Evolutionary conservation across 2,797 vertebrate species (phyloP).

Genomic region (Heteromormyrus szaboi): DNA sequence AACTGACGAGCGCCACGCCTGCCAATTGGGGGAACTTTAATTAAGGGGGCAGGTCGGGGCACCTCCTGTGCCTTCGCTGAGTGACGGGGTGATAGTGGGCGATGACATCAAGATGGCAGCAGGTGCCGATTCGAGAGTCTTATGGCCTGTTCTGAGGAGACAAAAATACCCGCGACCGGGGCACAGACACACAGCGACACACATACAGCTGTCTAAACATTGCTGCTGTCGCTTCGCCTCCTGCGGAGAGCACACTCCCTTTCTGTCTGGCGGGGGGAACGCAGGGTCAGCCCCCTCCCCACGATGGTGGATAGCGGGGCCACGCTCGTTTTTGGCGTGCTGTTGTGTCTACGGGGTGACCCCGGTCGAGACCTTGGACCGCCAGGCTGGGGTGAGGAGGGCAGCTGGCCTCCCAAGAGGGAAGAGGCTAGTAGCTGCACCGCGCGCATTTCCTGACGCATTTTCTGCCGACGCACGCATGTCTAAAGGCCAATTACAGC

Average conservation of each 20-base stretch:
- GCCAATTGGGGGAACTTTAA: slow-evolving; percentile 9
- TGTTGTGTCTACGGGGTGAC: background rate
- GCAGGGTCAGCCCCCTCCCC: slow-evolving; percentile 32
- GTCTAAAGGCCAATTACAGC: background rate
- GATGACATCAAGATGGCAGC: slow-evolving; percentile 66
- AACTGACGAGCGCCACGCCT: background rate
- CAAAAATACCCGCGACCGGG: slow-evolving; percentile 78
- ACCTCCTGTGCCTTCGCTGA: background rate
- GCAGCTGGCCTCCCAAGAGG: background rate
- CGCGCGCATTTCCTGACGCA: background rate
- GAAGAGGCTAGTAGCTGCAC: background rate
- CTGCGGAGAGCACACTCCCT: slow-evolving; percentile 33
- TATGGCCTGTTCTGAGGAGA: slow-evolving; percentile 69
- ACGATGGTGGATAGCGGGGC: background rate
- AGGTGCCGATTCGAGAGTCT: slow-evolving; percentile 56
- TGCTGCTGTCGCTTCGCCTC: slow-evolving; percentile 44
- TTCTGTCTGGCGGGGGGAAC: slow-evolving; percentile 30
- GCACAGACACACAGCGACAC: slow-evolving; percentile 55
- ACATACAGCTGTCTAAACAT: slow-evolving; percentile 73
- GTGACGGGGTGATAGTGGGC: slow-evolving; percentile 50
- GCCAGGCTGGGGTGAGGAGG: background rate
- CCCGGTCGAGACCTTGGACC: background rate
- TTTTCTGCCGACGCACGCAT: background rate
- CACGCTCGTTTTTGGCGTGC: background rate
- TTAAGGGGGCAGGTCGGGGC: background rate